Percentiles rank a stretch among this genome's conserved stretches.
Conservation (phyloP, 2,113 vertebrate genomes). For the Hemichromis elongatus region DNA sequence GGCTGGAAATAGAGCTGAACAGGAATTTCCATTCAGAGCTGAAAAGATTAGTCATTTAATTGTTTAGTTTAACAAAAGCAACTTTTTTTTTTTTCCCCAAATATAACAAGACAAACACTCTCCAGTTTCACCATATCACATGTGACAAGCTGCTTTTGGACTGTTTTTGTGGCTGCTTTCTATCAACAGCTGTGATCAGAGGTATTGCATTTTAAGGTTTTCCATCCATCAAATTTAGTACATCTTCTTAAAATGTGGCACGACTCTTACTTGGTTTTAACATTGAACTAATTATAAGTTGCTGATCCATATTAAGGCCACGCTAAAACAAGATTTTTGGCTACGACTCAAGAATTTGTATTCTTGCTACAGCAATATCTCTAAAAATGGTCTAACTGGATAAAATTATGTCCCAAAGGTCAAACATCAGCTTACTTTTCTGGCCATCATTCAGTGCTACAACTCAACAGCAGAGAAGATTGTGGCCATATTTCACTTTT, state of each 20-base stretch:
- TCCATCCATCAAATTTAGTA: background rate
- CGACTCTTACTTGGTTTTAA: background rate
- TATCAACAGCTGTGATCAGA: background rate
- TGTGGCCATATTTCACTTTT: background rate
- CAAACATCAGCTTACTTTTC: background rate
- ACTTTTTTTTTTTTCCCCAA: background rate
- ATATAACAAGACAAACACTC: background rate
- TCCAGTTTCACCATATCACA: background rate
- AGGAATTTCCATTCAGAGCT: background rate
- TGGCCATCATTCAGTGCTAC: background rate
- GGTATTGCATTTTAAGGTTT: background rate
- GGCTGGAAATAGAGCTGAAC: background rate
- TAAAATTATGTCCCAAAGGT: background rate
- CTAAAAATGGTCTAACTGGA: background rate
- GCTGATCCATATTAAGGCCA: background rate
- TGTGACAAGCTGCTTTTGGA: background rate
- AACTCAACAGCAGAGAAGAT: background rate
- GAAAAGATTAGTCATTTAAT: background rate
- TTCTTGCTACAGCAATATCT: background rate
- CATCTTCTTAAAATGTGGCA: background rate
- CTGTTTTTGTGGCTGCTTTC: background rate
- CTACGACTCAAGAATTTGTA: background rate
- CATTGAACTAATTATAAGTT: background rate
- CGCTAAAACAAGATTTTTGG: background rate
- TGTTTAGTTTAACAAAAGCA: background rate